Evolutionary conservation across 2,888 invertebrate species (phyloP), one percentile per base, ranked within the genome.

Genomic region (Odontocerum albicorne): DNA sequence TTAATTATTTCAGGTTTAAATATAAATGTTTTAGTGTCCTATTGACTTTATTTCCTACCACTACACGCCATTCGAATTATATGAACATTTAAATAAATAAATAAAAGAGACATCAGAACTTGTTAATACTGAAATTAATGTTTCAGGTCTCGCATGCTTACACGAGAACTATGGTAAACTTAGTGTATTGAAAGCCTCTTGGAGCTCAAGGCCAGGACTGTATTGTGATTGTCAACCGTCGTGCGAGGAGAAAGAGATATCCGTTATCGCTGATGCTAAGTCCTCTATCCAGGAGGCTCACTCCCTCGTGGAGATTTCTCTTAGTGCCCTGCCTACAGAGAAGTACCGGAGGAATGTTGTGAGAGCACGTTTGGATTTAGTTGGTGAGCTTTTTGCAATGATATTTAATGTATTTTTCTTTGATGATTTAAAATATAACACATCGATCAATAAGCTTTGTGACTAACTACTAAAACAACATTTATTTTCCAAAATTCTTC

Each of bases 301-400:
- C 47, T 70, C 82, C 1, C 73, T 71, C 10, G 79, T 88, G 0
- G 79, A 84, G 61, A 75, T 90, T 42, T 78, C 79, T 6, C 67
- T 90, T 20, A 79, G 85, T 3, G 77, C 82, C 54, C 68, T 88
- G 45, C 90, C 90, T 0, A 84, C 82, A 10, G 84, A 87, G 65
- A 74, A 86, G 6, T 89, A 85, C 65, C 83, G 86, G 63, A 76
- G 90, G 56, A 89, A 86, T 65, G 85, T 90, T 3, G 85, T 88
- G 0, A 78, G 86, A 58, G 88, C 87, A 21, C 77, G 81, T 54
- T 68, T 90, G 59, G 89, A 90, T 72, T 74, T 90, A 68, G 86
- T 88, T 1, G 88, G 88, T 87, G 12, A 53, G 55, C 22, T 3
- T 51, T 1, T 27, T 17, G 4, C 2, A 16, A 27, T 12, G 10